Conservation (phyloP, 1,140 invertebrate species). For the Drosophila carrolli region DNA sequence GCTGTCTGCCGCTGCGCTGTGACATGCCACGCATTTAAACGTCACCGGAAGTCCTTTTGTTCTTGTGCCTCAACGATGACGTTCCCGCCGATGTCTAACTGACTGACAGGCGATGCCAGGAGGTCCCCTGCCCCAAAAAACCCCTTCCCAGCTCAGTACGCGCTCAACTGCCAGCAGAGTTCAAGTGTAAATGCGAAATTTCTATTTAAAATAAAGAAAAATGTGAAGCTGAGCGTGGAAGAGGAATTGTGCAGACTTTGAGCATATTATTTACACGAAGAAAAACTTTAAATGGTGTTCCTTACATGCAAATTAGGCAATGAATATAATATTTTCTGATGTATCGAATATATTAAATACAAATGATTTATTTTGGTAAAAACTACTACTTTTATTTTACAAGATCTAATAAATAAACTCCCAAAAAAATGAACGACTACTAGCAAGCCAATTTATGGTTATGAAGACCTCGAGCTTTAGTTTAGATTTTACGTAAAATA, state of each 20-base stretch:
- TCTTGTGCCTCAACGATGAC: slow-evolving; percentile 68
- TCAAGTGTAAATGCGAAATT: slow-evolving; percentile 60
- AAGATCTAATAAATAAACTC: no score
- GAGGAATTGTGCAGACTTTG: not conserved
- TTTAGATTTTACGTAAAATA: no score
- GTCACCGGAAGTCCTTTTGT: slow-evolving; percentile 80
- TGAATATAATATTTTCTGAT: no score
- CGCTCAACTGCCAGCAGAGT: slow-evolving; percentile 28
- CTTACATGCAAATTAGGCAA: not conserved
- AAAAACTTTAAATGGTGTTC: not conserved
- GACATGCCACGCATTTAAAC: slow-evolving; percentile 82
- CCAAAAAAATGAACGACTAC: no score
- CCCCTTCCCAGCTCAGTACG: slow-evolving; percentile 8
- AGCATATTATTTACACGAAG: not conserved
- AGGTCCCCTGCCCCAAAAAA: slow-evolving; percentile 1
- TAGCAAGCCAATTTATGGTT: no score
- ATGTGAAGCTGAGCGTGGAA: slow-evolving; percentile 2
- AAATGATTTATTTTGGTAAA: no score
- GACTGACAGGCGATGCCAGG: slow-evolving; percentile 40
- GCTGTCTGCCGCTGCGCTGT: slow-evolving; percentile 73
- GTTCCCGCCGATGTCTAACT: slow-evolving; percentile 40
- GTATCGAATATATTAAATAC: no score
- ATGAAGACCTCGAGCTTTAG: no score
- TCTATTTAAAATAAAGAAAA: slow-evolving; percentile 36
- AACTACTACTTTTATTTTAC: no score